These are phyloP conservation scores for Microtus pennsylvanicus DNA, from an alignment of 2,113 vertebrate species.

Conservation along the genomic window DNA sequence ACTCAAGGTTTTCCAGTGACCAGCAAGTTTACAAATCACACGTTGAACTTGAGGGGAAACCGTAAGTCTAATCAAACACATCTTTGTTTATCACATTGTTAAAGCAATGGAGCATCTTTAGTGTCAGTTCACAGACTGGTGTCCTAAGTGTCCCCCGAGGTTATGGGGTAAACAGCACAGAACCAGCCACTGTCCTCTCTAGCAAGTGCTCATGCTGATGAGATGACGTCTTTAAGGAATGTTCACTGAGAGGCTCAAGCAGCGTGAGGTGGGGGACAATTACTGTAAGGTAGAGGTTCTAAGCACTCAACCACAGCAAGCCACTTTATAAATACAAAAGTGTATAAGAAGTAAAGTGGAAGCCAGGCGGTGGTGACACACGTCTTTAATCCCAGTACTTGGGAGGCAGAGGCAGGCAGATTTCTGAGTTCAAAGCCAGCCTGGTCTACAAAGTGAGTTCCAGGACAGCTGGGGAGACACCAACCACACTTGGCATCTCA, in stretches of 20 bases:
- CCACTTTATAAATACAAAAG: not conserved
- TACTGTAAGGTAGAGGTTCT: no score
- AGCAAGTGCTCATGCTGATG: not conserved
- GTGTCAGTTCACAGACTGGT: not conserved
- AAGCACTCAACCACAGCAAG: not conserved
- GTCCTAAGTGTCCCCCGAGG: no score
- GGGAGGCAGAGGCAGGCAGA: no score
- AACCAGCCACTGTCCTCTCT: not conserved
- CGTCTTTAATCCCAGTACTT: no score
- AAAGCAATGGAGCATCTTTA: not conserved
- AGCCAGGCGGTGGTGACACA: no score
- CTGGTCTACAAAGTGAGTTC: no score
- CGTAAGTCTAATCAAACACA: slow-evolving; percentile 26
- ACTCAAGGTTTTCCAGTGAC: not conserved
- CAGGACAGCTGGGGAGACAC: not conserved
- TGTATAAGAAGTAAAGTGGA: not conserved
- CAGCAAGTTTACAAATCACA: slow-evolving; percentile 26
- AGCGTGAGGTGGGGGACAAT: not conserved
- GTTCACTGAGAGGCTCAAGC: not conserved
- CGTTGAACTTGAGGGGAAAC: not conserved
- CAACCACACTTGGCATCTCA: slow-evolving; percentile 14
- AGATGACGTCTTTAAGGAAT: not conserved
- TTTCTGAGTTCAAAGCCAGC: no score
- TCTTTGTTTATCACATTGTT: not conserved
- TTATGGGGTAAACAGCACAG: not conserved